Evolutionary conservation across 2,113 vertebrate species (phyloP).

Genomic region (Heterochromis multidens): DNA sequence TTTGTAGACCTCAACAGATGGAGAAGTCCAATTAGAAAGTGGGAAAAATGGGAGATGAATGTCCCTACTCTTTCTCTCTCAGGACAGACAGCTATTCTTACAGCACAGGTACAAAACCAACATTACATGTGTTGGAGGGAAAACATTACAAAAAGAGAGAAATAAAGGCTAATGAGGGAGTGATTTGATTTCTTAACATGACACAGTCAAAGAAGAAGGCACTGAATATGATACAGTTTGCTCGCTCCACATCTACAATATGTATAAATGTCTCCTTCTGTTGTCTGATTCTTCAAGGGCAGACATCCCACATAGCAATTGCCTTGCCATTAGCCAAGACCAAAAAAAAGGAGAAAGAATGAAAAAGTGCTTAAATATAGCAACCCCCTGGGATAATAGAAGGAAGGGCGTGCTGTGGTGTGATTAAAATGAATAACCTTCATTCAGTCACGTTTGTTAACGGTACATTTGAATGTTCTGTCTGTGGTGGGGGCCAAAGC

Average conservation of each 20-base stretch:
- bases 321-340: slow-evolving; percentile 63
- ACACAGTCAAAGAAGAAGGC: slow-evolving; percentile 15
- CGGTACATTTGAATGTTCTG: slow-evolving; percentile 14
- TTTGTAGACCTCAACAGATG: slow-evolving; percentile 67
- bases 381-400: slow-evolving; percentile 59
- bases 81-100: slow-evolving; percentile 36
- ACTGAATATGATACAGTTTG: slow-evolving; percentile 29
- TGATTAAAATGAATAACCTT: slow-evolving; percentile 76
- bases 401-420: slow-evolving; percentile 56
- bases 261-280: slow-evolving; percentile 69
- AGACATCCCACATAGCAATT: slow-evolving; percentile 65
- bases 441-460: slow-evolving; percentile 62
- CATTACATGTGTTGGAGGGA: background rate
- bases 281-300: slow-evolving; percentile 70
- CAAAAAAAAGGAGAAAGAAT: slow-evolving; percentile 56
- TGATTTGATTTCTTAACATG: slow-evolving; percentile 34
- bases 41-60: slow-evolving; percentile 36
- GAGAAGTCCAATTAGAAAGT: slow-evolving; percentile 72
- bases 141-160: background rate
- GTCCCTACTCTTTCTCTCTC: slow-evolving; percentile 34
- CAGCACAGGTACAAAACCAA: slow-evolving; percentile 36
- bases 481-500: slow-evolving; percentile 13
- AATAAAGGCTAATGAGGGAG: background rate
- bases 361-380: slow-evolving; percentile 76
- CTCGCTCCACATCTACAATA: slow-evolving; percentile 44